phyloP scores from a whole-genome alignment of 2,113 vertebrate species.

The Aythya baeri region DNA sequence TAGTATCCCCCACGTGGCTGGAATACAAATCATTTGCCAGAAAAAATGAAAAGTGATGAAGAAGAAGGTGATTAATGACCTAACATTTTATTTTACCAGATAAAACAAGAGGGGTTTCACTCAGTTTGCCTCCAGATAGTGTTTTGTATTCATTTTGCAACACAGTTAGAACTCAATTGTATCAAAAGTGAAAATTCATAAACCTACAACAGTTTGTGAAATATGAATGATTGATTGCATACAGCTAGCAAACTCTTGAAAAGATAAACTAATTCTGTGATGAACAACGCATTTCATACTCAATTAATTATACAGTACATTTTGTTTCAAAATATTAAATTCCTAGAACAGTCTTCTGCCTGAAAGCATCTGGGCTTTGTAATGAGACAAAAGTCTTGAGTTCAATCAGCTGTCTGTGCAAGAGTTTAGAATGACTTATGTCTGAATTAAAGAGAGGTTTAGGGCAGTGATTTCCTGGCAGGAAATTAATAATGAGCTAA shows the following conservation, averaged over 20 bases:
- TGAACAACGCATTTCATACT: constrained; percentile 64
- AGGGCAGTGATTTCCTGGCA: constrained; percentile 58
- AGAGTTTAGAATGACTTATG: constrained; percentile 68
- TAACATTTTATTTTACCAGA: constrained; percentile 57
- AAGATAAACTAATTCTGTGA: constrained; percentile 73
- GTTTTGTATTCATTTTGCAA: constrained; percentile 70
- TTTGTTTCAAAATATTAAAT: constrained; percentile 72
- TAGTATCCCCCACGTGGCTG: neutral
- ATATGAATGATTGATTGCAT: constrained; percentile 67
- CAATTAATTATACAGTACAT: constrained; percentile 68
- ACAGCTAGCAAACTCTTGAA: constrained; percentile 61
- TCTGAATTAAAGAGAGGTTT: constrained; percentile 67
- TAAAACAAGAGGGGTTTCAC: constrained; percentile 47
- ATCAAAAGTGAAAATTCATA: constrained; percentile 69
- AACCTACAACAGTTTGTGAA: constrained; percentile 68
- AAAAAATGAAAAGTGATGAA: constrained; percentile 39
- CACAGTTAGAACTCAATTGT: constrained; percentile 63
- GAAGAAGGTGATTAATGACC: constrained; percentile 71
- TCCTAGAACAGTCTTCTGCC: constrained; percentile 47
- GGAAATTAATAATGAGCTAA: constrained; percentile 75
- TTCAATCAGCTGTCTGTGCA: constrained; percentile 59
- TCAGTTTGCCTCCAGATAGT: constrained; percentile 67
- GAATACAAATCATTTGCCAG: constrained; percentile 30
- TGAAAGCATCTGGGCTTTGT: constrained; percentile 56
- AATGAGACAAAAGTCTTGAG: constrained; percentile 64